Evolutionary conservation across 2,797 vertebrate species (phyloP), one percentile per base, ranked within the genome.

Genomic region (Cheracebus regulus): DNA sequence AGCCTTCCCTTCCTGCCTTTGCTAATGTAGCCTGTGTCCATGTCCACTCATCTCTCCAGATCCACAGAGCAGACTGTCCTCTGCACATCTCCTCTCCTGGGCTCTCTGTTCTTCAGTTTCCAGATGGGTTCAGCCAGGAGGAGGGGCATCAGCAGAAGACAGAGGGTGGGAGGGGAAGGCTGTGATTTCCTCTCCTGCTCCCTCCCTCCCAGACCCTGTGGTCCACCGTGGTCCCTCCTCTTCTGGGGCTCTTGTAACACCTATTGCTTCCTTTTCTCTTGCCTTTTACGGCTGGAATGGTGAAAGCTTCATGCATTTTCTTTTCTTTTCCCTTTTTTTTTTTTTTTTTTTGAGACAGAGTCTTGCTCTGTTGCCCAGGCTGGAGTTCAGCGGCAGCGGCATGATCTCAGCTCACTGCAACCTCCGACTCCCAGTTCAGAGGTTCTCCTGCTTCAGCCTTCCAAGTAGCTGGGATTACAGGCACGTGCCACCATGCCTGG

Each of bases 401-500:
- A 9, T 20, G 19, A 70, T 36, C n/a, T n/a, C 20, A 10, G 33
- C 67, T 70, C n/a, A 70, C n/a, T 36, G 19, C 67, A 70, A 10
- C 33, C n/a, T 36, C 61, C 0, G 1, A 70, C 67, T 36, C 20
- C n/a, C 67, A 22, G 4, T 36, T 70, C 17, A 22, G 67, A 0
- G 19, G 22, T 70, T 36, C 67, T 70, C 67, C 67, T 36, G n/a
- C n/a, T n/a, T 70, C 67, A 70, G 67, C 67, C 67, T 64, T 17
- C 30, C 1, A 7, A 64, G 61, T 33, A n/a, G 7, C 30, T 64
- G 14, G 15, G 61, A 1, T 33, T 36, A 36, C n/a, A 70, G 33
- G 67, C 2, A 1, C 0, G 0, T 36, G 67, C n/a, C n/a, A 70
- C 33, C 4, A 36, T 0, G 15, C 67, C 4, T 9, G 10, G 67